Evolutionary conservation across 2,113 vertebrate species (phyloP).

Genomic region (Pseudorectes ferrugineus): DNA sequence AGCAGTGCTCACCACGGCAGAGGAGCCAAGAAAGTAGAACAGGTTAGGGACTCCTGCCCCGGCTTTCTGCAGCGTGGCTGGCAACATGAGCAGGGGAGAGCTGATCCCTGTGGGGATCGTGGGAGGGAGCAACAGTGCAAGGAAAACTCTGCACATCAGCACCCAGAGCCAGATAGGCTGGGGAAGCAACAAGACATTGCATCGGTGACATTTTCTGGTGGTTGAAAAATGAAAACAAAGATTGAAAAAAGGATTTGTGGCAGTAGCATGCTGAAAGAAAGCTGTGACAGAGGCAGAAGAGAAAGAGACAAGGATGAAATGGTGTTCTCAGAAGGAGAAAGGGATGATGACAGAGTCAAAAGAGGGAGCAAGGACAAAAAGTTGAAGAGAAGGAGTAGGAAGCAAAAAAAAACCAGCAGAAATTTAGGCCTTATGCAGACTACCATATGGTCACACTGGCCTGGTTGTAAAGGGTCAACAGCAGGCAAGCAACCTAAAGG

Average conservation of each 20-base stretch:
- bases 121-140: fast-evolving
- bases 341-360: neutral
- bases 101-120: fast-evolving
- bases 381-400: neutral
- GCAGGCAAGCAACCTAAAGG: neutral
- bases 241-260: neutral
- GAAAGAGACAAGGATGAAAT: neutral
- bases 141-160: no score
- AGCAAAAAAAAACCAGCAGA: neutral
- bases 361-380: neutral
- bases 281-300: neutral
- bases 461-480: neutral
- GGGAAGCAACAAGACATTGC: neutral
- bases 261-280: neutral
- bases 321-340: neutral
- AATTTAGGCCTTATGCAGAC: neutral
- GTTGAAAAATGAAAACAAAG: neutral
- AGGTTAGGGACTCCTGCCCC: neutral
- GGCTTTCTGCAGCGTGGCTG: neutral
- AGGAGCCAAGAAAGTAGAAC: neutral
- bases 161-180: neutral
- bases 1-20: neutral
- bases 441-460: neutral
- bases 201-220: neutral
- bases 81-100: fast-evolving